Percentiles rank a stretch among this genome's conserved stretches.
These are phyloP conservation scores for Ametastegia equiseti DNA, from an alignment of 2,888 invertebrate species.

Conservation along the genomic window DNA sequence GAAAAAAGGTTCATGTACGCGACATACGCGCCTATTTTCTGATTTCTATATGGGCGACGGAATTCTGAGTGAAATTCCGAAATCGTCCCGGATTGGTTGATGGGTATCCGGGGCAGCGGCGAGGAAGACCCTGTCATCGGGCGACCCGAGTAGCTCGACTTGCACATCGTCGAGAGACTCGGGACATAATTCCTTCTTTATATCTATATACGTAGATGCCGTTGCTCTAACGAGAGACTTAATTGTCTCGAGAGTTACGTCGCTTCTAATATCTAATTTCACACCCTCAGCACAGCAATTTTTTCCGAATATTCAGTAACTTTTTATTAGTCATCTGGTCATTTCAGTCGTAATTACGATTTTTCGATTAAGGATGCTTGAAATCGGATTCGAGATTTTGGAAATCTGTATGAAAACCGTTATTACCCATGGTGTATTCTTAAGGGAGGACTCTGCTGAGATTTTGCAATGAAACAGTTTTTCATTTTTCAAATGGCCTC, in stretches of 20 bases:
- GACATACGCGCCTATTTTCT: not conserved
- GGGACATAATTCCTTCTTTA: conserved; percentile 10
- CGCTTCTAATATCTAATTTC: too few relatives aligned
- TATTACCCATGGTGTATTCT: too few relatives aligned
- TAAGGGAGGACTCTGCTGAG: too few relatives aligned
- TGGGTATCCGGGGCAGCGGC: not conserved
- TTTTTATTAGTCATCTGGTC: too few relatives aligned
- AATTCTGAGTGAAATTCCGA: conserved; percentile 13
- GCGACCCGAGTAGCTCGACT: conserved; percentile 70
- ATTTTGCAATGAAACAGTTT: too few relatives aligned
- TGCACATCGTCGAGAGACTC: conserved; percentile 62
- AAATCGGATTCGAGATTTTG: too few relatives aligned
- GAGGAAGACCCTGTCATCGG: conserved; percentile 66
- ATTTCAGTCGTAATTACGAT: too few relatives aligned
- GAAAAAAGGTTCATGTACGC: too few relatives aligned
- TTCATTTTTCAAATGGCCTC: too few relatives aligned
- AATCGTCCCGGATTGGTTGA: not conserved
- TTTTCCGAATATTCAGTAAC: too few relatives aligned
- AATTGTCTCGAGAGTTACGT: not conserved
- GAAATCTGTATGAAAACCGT: too few relatives aligned
- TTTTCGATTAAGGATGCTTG: too few relatives aligned
- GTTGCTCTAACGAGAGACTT: not conserved
- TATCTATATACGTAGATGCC: not conserved
- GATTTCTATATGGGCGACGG: not conserved
- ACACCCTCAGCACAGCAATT: not conserved